These are phyloP conservation scores for Poeciliopsis paucimaculata DNA, from an alignment of 2,797 vertebrate species.

Conservation along the genomic window DNA sequence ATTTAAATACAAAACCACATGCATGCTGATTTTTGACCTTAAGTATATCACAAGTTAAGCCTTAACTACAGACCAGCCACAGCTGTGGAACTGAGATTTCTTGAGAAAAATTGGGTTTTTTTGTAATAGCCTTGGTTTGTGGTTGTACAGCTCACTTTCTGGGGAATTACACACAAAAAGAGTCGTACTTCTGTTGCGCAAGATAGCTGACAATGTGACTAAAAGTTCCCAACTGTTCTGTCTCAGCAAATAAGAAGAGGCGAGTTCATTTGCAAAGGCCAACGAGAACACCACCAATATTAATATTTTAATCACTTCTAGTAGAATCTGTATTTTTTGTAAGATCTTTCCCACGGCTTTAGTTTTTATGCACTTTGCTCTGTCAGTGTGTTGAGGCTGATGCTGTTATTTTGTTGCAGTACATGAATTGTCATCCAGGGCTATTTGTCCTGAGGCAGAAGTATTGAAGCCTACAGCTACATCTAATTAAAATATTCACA, in stretches of 20 bases:
- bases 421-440: not conserved
- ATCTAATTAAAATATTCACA: not conserved
- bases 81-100: constrained; percentile 50
- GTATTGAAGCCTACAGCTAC: not conserved
- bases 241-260: not conserved
- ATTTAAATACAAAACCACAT: constrained; percentile 4
- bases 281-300: not conserved
- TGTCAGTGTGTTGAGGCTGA: not conserved
- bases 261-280: not conserved
- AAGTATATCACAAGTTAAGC: not conserved
- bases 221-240: not conserved
- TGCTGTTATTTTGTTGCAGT: not conserved
- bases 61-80: not conserved
- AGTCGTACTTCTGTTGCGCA: constrained; percentile 15
- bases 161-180: not conserved
- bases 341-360: not conserved
- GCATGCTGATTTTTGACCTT: not conserved
- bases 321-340: not conserved
- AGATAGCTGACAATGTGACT: not conserved
- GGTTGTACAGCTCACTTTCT: constrained; percentile 2
- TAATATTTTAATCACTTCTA: not conserved
- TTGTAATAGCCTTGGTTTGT: not conserved
- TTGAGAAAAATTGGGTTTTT: constrained; percentile 4
- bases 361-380: not conserved
- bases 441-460: not conserved